A percentile compares a stretch with the other conserved stretches of the same genome.
phyloP scores from a whole-genome alignment of 2,797 vertebrate species.

The Gastrophryne carolinensis region DNA sequence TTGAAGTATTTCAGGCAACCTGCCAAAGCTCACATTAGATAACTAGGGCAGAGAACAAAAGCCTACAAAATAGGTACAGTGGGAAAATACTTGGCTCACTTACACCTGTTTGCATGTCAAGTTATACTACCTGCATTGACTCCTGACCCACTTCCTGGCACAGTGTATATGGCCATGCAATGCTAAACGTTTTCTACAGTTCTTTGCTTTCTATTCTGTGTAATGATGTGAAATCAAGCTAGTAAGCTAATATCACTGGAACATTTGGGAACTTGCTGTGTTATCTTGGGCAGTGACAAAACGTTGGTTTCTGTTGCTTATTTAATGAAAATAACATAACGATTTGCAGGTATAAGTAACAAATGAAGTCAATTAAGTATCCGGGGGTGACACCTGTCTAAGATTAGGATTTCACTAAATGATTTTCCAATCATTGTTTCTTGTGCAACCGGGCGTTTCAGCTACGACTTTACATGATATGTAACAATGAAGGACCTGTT shows the following conservation, averaged over 20 bases:
- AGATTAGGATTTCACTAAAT: constrained; percentile 88
- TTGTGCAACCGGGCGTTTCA: constrained; percentile 75
- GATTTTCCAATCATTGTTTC: constrained; percentile 87
- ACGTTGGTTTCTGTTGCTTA: constrained; percentile 74
- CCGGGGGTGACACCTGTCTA: constrained; percentile 83
- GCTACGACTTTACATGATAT: constrained; percentile 71
- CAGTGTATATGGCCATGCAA: constrained; percentile 79
- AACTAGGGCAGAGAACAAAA: too few relatives aligned
- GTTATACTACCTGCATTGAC: constrained; percentile 66
- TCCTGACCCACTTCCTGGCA: constrained; percentile 78
- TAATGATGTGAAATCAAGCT: constrained; percentile 81
- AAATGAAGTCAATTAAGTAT: constrained; percentile 98
- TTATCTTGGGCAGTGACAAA: constrained; percentile 70
- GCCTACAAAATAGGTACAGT: too few relatives aligned
- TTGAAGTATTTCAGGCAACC: too few relatives aligned
- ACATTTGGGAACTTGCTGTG: constrained; percentile 64
- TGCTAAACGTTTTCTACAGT: constrained; percentile 92
- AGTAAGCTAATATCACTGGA: constrained; percentile 78
- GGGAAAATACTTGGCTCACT: too few relatives aligned
- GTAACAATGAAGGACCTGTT: constrained; percentile 88
- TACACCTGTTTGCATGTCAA: too few relatives aligned
- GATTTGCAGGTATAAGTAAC: constrained; percentile 92
- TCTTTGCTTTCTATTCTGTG: constrained; percentile 83
- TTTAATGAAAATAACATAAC: constrained; percentile 79
- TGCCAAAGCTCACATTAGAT: too few relatives aligned